These are phyloP conservation scores for Hirundo rustica DNA, from an alignment of 2,797 vertebrate species.

Conservation along the genomic window DNA sequence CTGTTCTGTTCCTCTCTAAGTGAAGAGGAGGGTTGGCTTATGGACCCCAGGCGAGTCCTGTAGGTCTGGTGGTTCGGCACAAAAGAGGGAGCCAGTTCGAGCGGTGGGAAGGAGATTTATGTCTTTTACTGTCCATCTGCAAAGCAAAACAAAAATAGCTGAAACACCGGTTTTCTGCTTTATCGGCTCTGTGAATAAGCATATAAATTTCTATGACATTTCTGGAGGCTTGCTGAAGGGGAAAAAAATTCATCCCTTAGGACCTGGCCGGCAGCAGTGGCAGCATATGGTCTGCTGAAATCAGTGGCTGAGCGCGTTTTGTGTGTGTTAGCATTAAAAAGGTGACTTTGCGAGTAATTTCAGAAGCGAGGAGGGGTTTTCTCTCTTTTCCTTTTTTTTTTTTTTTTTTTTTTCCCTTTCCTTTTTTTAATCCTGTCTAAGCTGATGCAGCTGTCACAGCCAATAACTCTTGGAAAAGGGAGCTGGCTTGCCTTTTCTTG, in stretches of 20 bases:
- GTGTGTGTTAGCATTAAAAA: conserved; percentile 70
- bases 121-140: conserved; percentile 77
- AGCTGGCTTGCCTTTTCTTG: neutral
- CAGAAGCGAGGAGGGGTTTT: conserved; percentile 38
- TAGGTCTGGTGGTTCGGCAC: neutral
- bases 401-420: neutral
- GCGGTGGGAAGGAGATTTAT: conserved; percentile 70
- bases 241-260: conserved; percentile 78
- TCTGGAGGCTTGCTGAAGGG: conserved; percentile 80
- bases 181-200: conserved; percentile 81
- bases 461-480: conserved; percentile 22
- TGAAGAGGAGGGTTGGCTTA: neutral
- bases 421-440: conserved; percentile 36
- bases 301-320: conserved; percentile 56
- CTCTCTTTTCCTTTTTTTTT: neutral
- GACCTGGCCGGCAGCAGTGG: conserved; percentile 70
- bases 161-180: conserved; percentile 81
- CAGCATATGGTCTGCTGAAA: conserved; percentile 77
- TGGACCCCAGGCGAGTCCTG: neutral
- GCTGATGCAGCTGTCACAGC: conserved; percentile 48
- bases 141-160: conserved; percentile 82
- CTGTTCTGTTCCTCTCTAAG: neutral
- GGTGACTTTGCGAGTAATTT: conserved; percentile 76
- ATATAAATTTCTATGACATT: conserved; percentile 81
- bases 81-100: conserved; percentile 8